Evolutionary conservation across 2,888 invertebrate species (phyloP).

Genomic region (Drosophila atripex): DNA sequence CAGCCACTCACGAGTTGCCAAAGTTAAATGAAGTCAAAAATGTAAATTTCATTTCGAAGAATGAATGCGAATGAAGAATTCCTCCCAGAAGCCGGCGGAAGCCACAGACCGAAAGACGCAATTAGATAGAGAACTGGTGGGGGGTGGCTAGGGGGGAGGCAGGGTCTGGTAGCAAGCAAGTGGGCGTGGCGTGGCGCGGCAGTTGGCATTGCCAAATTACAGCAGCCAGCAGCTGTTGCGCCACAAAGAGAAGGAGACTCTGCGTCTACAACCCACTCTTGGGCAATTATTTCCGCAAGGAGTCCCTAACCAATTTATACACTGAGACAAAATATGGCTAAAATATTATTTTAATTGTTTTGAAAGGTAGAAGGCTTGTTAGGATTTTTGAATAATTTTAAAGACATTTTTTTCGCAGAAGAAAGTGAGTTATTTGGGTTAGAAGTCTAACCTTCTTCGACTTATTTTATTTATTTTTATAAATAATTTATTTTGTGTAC

Average conservation of each 20-base stretch:
- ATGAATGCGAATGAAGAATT: conserved; percentile 6
- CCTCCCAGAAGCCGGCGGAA: conserved; percentile 13
- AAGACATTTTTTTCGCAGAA: no score
- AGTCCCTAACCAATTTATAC: background rate
- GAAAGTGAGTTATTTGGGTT: no score
- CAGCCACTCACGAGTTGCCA: conserved; percentile 46
- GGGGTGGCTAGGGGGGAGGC: background rate
- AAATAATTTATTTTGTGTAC: no score
- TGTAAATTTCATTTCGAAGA: conserved; percentile 72
- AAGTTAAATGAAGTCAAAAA: conserved; percentile 75
- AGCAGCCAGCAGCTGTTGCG: conserved; percentile 64
- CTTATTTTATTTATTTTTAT: no score
- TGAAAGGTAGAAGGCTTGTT: background rate
- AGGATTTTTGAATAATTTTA: background rate
- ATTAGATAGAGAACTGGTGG: conserved; percentile 49
- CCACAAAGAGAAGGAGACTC: conserved; percentile 6
- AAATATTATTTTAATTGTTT: background rate
- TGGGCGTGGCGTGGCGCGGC: conserved; percentile 14
- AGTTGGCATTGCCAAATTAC: conserved; percentile 51
- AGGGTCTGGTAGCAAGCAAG: background rate
- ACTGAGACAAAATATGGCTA: background rate
- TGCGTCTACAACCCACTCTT: background rate
- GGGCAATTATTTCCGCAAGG: background rate
- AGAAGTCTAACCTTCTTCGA: no score
- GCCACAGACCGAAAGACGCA: conserved; percentile 57